Base-by-base conservation (phyloP, 2,113 vertebrate genomes). In the Sigmodon hispidus region DNA sequence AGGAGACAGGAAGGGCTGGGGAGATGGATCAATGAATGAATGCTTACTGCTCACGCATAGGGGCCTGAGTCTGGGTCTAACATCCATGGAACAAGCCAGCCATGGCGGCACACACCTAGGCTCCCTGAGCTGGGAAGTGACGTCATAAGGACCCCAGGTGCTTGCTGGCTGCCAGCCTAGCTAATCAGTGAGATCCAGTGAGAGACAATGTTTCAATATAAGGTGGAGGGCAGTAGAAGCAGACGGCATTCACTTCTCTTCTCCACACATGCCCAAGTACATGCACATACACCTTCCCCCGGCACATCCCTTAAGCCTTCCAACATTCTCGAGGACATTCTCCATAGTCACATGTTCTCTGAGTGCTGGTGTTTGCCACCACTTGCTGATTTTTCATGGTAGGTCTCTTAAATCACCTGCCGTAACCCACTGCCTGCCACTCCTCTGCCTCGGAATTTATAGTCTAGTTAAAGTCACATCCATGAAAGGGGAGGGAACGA, bases 321-420 rank as follows among this genome's bases (percentile, higher is more conserved):
- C 94, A 93, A 96, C 90, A 95, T 98, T 93, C 93, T 31, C 2
- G 1, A 2, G 3, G 87, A 90, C 81, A 5, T 24, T 57, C 95
- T 69, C 88, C 65, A 72, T n/a, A 59, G 85, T 73, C 93, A 86
- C 72, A 89, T 80, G 94, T 97, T 86, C 96, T 96, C 79, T 96
- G 87, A 97, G 96, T 97, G 94, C 87, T 55, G 90, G 97, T 94
- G 76, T 97, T 98, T 87, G 87, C 95, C 97, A 97, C 96, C 94
- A 95, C 96, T 97, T 95, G 85, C 97, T 98, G 98, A 97, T 96
- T 98, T 95, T 96, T 93, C 80, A 31, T 89, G 95, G 92, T 50
- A 73, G 80, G 92, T 85, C 96, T 97, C 97, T 97, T 98, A 98
- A 98, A 98, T 98, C 98, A 98, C 93, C 96, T 3, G 29, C 97